Evolutionary conservation across 2,888 invertebrate genomes (phyloP).

Genomic region (Baronia brevicornis): DNA sequence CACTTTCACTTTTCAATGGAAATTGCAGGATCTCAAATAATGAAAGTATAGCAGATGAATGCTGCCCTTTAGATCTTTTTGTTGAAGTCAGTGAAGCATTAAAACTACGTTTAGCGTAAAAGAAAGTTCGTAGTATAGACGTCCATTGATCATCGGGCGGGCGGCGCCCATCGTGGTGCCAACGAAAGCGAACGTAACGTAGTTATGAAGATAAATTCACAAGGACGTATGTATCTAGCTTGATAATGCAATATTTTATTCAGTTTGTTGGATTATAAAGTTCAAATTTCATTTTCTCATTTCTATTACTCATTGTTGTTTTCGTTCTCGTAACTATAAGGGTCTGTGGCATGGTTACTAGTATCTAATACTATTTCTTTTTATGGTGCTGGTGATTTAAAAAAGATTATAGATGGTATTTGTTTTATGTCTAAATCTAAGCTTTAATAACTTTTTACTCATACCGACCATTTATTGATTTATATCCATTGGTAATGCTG

Average conservation of each 20-base stretch:
- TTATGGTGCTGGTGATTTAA: slow-evolving; percentile 27
- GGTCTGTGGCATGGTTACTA: slow-evolving; percentile 2
- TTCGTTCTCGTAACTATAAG: slow-evolving; percentile 1
- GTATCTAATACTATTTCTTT: slow-evolving; percentile 39
- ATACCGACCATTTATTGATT: slow-evolving; percentile 1
- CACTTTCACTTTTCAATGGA: slow-evolving; percentile 20
- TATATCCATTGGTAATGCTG: too few species aligned
- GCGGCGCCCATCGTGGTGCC: slow-evolving; percentile 39
- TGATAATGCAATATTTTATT: slow-evolving; percentile 23
- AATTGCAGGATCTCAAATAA: slow-evolving; percentile 9
- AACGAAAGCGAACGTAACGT: slow-evolving; percentile 64
- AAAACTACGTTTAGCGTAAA: slow-evolving; percentile 51
- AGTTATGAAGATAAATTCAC: slow-evolving; percentile 18
- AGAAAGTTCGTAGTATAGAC: slow-evolving; percentile 55
- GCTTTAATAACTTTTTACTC: slow-evolving; percentile 2
- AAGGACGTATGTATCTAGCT: slow-evolving; percentile 17
- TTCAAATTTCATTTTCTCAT: background rate
- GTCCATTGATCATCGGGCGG: slow-evolving; percentile 57
- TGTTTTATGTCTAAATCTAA: slow-evolving; percentile 16
- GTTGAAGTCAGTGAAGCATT: slow-evolving; percentile 29
- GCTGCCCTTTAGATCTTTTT: slow-evolving; percentile 11
- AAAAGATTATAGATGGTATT: slow-evolving; percentile 12
- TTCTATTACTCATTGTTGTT: background rate
- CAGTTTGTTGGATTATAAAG: slow-evolving; percentile 2
- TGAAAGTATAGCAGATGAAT: slow-evolving; percentile 9